These are phyloP conservation scores for Herminia tarsipennalis DNA, from an alignment of 2,888 invertebrate genomes.

Conservation along the genomic window DNA sequence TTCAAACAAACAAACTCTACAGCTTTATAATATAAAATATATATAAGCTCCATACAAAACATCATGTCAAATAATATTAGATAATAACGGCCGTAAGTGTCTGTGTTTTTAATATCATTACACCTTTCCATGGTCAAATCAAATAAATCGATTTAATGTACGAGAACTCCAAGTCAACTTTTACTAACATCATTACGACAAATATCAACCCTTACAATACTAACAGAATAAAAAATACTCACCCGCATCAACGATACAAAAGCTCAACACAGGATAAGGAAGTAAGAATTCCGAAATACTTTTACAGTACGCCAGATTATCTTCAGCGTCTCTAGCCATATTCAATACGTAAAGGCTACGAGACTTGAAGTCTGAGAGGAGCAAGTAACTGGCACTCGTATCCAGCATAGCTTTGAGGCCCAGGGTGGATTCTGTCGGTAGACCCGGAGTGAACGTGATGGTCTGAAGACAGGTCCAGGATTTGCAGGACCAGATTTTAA, in stretches of 20 bases:
- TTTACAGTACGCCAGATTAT: slow-evolving; percentile 88
- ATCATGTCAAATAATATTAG: too few relatives aligned
- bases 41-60: too few relatives aligned
- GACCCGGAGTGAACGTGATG: slow-evolving; percentile 87
- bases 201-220: too few relatives aligned
- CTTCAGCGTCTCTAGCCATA: slow-evolving; percentile 80
- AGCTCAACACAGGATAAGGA: slow-evolving; percentile 95
- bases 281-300: slow-evolving; percentile 94
- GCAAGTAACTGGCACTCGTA: slow-evolving; percentile 92
- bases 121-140: too few relatives aligned
- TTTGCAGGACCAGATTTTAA: slow-evolving; percentile 98
- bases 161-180: too few relatives aligned
- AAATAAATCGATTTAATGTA: too few relatives aligned
- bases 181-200: too few relatives aligned
- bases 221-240: slow-evolving; percentile 40
- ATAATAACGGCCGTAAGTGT: too few relatives aligned
- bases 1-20: too few relatives aligned
- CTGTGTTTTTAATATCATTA: too few relatives aligned
- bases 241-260: slow-evolving; percentile 94
- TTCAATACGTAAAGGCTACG: slow-evolving; percentile 93
- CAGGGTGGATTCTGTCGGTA: slow-evolving; percentile 54
- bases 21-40: too few relatives aligned
- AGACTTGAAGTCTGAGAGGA: slow-evolving; percentile 95
- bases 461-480: slow-evolving; percentile 98
- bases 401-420: slow-evolving; percentile 93